Conservation (phyloP, 2,888 invertebrate species). For the Prenolepis imparis region DNA sequence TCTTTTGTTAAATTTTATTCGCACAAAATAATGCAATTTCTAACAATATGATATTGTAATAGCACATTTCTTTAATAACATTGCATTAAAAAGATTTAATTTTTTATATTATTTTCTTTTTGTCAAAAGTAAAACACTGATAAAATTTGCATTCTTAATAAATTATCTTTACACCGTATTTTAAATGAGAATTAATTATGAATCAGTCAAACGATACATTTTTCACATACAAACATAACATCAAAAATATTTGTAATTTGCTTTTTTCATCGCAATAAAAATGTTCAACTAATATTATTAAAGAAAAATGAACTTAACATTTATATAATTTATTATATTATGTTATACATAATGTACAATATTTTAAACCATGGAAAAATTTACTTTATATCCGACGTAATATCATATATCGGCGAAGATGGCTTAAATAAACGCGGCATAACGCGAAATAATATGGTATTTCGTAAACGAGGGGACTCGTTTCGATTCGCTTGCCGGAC, state of each 20-base stretch:
- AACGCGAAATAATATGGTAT: slow-evolving; percentile 35
- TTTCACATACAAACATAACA: neutral
- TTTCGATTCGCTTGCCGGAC: slow-evolving; percentile 29
- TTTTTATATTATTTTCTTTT: neutral
- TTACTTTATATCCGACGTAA: neutral
- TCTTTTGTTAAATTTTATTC: neutral
- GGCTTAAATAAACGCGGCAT: neutral
- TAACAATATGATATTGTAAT: neutral
- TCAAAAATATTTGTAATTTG: too few species aligned
- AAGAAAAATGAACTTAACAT: too few species aligned
- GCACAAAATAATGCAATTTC: neutral
- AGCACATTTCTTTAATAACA: neutral
- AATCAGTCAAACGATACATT: neutral
- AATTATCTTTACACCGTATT: neutral
- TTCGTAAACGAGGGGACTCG: neutral
- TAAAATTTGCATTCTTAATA: neutral
- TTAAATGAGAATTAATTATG: neutral
- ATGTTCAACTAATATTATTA: too few species aligned
- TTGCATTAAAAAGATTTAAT: neutral
- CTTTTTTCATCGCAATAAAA: too few species aligned
- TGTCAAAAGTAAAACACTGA: neutral
- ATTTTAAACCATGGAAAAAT: neutral
- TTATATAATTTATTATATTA: too few species aligned
- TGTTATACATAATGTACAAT: too few species aligned
- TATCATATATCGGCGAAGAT: neutral